Evolutionary conservation across 2,888 invertebrate species (phyloP), one percentile per base, ranked within the genome.

Genomic region (Caenorhabditis macrosperma): DNA sequence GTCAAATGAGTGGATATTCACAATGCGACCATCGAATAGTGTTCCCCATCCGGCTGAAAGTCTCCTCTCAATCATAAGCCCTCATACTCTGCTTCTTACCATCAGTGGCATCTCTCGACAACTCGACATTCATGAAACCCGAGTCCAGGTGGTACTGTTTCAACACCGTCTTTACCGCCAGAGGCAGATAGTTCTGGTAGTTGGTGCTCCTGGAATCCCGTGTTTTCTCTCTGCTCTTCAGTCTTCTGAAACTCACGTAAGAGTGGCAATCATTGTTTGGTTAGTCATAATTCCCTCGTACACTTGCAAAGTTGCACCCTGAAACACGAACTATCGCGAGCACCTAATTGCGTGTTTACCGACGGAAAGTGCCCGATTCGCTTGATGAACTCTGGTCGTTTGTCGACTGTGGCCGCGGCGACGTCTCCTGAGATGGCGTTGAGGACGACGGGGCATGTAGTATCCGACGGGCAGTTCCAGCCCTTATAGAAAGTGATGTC

Each of bases 221-320:
- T 1, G 0, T 10, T 2, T 22, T 55, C 12, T 17, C 5, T 28
- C n/a, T 44, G 4, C n/a, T 15, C n/a, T 17, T 0, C 12, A 22
- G 20, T 15, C 17, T n/a, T 6, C 44, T 57, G 22, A 17, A 17
- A 44, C 67, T 48, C 28, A 68, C 68, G 68, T 68, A n/a, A 68
- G 35, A 7, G 33, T 35, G 1, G 68, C 57, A 1, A 69, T 50
- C 50, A 69, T 41, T 9, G 28, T 61, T 12, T 52, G 41, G 33
- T 69, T 50, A 30, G 48, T 52, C 6, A 69, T 69, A 2, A 26
- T 7, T 30, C 60, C 60, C 20, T 69, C 69, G 24, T 69, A 69
- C 20, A 69, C 20, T 22, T 69, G 48, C 60, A 69, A 41, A 9
- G 60, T 52, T 0, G 38, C 52, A 6, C 24, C 28, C 69, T 69